These are phyloP conservation scores for Eidolon dupreanum DNA, from an alignment of 2,797 vertebrate genomes.

Conservation along the genomic window DNA sequence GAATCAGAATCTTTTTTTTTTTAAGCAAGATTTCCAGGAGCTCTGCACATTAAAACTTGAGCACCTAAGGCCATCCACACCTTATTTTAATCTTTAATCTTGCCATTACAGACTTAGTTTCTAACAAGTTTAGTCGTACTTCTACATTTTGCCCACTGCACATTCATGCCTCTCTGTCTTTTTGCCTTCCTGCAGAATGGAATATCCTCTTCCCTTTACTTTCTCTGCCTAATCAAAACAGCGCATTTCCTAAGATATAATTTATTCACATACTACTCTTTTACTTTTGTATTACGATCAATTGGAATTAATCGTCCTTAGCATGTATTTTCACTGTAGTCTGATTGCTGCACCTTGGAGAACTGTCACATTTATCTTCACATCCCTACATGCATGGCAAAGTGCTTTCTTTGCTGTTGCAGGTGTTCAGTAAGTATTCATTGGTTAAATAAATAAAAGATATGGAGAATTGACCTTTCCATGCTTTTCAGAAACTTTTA, in stretches of 20 bases:
- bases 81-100: slow-evolving; percentile 1
- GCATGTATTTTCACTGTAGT: background rate
- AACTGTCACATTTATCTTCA: background rate
- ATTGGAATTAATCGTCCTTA: background rate
- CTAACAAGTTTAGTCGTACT: too few relatives aligned
- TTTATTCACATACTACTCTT: background rate
- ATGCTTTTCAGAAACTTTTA: background rate
- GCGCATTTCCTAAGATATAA: background rate
- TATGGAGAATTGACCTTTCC: background rate
- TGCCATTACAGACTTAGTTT: background rate
- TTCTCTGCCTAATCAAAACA: background rate
- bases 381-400: background rate
- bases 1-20: too few relatives aligned
- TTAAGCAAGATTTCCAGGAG: background rate
- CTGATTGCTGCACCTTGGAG: background rate
- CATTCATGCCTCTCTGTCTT: background rate
- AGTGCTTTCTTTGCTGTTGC: background rate
- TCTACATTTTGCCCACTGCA: background rate
- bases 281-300: background rate
- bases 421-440: background rate
- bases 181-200: background rate
- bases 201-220: background rate
- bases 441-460: background rate
- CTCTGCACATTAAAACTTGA: background rate
- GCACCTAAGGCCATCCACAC: background rate